Evolutionary conservation across 2,797 vertebrate genomes (phyloP), one percentile per base, ranked within the genome.

Genomic region (Carcharodon carcharias): DNA sequence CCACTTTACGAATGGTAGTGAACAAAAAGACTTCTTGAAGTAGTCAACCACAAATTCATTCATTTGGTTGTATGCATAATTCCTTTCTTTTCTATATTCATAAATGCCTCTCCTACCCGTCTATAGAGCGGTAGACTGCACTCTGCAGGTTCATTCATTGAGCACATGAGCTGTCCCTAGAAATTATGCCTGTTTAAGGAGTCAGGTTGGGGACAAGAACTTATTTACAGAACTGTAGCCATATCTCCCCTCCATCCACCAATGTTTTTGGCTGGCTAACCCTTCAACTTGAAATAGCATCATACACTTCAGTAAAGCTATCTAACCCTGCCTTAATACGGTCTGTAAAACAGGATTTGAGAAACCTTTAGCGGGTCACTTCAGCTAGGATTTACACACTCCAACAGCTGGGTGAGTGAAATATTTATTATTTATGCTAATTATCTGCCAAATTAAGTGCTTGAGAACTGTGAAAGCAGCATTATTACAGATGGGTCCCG

Each of bases 371-470:
- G 35, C 18, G n/a, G 91, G n/a, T 45, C 61, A 67, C 31, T 93
- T 93, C 91, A 93, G 6, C 31, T 11, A 61, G 56, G 88, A 18
- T 61, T 91, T 63, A 31, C 88, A n/a, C 88, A 91, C 31, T 58
- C 31, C 88, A 91, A 61, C 56, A 61, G 61, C 61, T 67, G 91
- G 61, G 26, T 93, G 88, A 91, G 61, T 91, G 40, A 93, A 93
- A 93, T 65, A 93, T 93, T 93, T 40, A 92, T 93, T n/a, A 21
- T 85, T 85, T 85, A 85, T 85, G 45, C 82, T 93, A 93, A 93
- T 91, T 23, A 67, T 45, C n/a, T 65, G n/a, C n/a, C n/a, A 93
- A 65, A 65, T 65, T 65, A 93, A 65, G 16, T 93, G 91, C 61
- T 40, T 93, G 61, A 65, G 89, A 92, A 92, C 11, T 65, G n/a